Conservation (phyloP, 2,113 vertebrate genomes). For the Muntiacus reevesi region DNA sequence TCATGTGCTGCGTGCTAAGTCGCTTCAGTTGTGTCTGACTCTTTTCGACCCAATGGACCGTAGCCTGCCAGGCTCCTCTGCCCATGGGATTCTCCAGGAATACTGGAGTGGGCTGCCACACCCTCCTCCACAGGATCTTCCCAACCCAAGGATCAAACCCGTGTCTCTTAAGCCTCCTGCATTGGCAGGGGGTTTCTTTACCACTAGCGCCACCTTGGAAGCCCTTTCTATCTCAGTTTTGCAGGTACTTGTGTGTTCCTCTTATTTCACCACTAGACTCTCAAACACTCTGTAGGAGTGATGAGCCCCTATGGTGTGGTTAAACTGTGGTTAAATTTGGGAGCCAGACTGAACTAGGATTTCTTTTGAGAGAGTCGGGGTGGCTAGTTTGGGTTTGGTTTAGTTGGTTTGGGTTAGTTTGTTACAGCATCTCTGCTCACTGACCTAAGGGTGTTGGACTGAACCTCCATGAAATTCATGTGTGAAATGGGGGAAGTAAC, state of each 20-base stretch:
- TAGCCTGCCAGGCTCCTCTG: background rate
- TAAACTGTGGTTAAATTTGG: background rate
- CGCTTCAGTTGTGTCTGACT: background rate
- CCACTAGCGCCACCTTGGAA: background rate
- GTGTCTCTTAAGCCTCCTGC: background rate
- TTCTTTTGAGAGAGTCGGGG: background rate
- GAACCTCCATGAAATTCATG: background rate
- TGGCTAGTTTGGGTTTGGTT: background rate
- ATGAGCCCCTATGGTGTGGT: background rate
- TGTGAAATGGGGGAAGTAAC: background rate
- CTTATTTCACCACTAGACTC: background rate
- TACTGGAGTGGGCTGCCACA: background rate
- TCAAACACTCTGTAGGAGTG: background rate
- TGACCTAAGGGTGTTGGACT: background rate
- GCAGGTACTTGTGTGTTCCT: background rate
- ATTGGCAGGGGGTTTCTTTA: background rate
- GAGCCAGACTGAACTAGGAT: background rate
- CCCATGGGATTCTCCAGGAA: background rate
- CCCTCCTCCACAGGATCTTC: background rate
- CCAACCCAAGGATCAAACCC: background rate
- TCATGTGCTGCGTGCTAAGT: background rate
- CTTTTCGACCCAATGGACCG: accelerated
- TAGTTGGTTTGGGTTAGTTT: background rate
- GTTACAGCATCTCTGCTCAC: background rate
- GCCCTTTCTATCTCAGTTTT: background rate